Evolutionary conservation across 1,140 invertebrate genomes (phyloP), one percentile per base, ranked within the genome.

Genomic region (Drosophila quadrilineata): DNA sequence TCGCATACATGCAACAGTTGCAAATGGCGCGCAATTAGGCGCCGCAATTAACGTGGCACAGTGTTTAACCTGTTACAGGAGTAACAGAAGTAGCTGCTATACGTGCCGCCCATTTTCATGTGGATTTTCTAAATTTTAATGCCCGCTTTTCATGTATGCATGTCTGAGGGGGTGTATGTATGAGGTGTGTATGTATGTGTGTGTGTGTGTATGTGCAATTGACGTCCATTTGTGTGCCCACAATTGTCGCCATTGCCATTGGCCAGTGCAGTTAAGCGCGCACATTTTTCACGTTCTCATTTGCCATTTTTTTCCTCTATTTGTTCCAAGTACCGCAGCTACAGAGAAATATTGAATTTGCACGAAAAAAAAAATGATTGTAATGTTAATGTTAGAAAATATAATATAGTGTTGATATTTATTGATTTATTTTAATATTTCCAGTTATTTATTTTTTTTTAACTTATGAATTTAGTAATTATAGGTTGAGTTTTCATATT

Each of bases 121-220:
- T 26, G 73, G 70, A 84, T 85, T 84, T 85, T 84, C 79, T 84
- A 84, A 84, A 85, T 84, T 84, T 85, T 85, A 79, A 85, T 84
- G 79, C 73, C 41, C 19, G 69, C 66, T 54, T 84, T 82, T 82
- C n/a, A n/a, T 72, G 43, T 36, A 5, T 28, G 24, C 19, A 41
- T 19, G 26, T 29, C 17, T 43, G 26, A 28, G 12, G 9, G 22
- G 45, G 38, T 26, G 3, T 40, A 6, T 14, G 3, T 65, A 19
- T 28, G 26, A n/a, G n/a, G n/a, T 24, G 6, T n/a, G n/a, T 60
- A 21, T 19, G 8, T 38, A 10, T 31, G 24, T 54, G 28, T 12
- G 29, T 60, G 54, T 50, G 46, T 14, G 19, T 40, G n/a, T 1
- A 2, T 46, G 46, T 72, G 35, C 77, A 76, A 84, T 82, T 76